Evolutionary conservation across 2,888 invertebrate species (phyloP), one percentile per base, ranked within the genome.

Genomic region (Hyposoter dolosus): DNA sequence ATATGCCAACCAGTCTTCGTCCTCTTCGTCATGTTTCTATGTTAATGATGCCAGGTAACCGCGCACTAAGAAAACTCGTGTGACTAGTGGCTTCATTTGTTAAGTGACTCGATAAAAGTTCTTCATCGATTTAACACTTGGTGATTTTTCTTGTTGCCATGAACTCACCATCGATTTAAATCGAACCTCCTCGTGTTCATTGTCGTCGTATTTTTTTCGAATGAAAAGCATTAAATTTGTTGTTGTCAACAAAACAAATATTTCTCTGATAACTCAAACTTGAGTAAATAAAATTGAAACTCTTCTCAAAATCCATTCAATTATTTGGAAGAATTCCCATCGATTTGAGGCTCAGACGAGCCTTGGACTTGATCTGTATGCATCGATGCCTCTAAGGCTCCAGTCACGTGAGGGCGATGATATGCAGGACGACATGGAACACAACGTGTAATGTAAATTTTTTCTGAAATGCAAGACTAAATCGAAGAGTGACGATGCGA

Each of bases 1-100:
- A 81, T 53, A 83, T 77, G 78, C 74, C 83, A 74, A 79, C 72
- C 45, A 63, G 72, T 83, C 71, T 79, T 79, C 71, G 77, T 83
- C 63, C 63, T 83, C 68, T 77, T 77, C 74, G 78, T 83, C 72
- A 83, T 72, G 74, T 66, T 68, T 69, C 28, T 79, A 79, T 83
- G 78, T 78, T 83, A 74, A 83, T 83, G 66, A 47, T 50, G 19
- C 43, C 3, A 35, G 32, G 72, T 68, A 68, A 68, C 35, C 66
- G 17, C 66, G 17, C 68, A 74, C 56, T 60, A 71, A 72, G 53
- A 72, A 72, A 66, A 74, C 45, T 47, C 35, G 43, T 74, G 77
- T 56, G 66, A 74, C 45, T 47, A 35, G 43, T 79, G 66, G 19
- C 74, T 74, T 83, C 66, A 79, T 79, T 56, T 79, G 47, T 79